Conservation (phyloP, 1,140 invertebrate genomes). For the Temnothorax nylanderi region DNA sequence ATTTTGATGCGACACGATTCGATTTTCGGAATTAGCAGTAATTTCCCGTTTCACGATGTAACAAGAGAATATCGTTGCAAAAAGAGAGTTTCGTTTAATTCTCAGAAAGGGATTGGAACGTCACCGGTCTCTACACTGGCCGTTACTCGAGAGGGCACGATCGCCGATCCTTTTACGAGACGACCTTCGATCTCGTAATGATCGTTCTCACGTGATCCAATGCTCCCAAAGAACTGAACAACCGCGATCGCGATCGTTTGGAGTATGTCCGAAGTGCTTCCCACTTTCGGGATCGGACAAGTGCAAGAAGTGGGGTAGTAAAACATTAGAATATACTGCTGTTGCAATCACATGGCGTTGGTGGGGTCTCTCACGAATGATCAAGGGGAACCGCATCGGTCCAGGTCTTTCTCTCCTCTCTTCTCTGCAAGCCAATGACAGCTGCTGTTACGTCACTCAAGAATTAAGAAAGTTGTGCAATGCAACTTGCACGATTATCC, state of each 20-base stretch:
- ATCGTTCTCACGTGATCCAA: conserved; percentile 58
- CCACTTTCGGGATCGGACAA: conserved; percentile 52
- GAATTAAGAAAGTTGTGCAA: conserved; percentile 78
- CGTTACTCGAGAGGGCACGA: background rate
- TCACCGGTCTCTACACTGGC: background rate
- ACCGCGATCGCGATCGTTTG: conserved; percentile 22
- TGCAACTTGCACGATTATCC: background rate
- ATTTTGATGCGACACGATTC: background rate
- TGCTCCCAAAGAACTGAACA: conserved; percentile 62
- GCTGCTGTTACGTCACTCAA: conserved; percentile 74
- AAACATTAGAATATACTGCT: conserved; percentile 31
- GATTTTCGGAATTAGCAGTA: background rate
- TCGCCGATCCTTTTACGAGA: background rate
- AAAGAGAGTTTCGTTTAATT: background rate
- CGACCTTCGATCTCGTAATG: background rate
- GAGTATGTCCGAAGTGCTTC: conserved; percentile 42
- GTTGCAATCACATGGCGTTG: conserved; percentile 11
- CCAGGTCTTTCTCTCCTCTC: background rate
- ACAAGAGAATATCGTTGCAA: background rate
- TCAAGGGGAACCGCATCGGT: background rate
- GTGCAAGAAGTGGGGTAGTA: conserved; percentile 68
- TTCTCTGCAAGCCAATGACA: background rate
- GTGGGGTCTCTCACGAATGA: conserved; percentile 41
- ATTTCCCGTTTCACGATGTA: background rate
- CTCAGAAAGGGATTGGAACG: background rate